Conservation (phyloP, 2,113 vertebrate species). For the Peromyscus leucopus region DNA sequence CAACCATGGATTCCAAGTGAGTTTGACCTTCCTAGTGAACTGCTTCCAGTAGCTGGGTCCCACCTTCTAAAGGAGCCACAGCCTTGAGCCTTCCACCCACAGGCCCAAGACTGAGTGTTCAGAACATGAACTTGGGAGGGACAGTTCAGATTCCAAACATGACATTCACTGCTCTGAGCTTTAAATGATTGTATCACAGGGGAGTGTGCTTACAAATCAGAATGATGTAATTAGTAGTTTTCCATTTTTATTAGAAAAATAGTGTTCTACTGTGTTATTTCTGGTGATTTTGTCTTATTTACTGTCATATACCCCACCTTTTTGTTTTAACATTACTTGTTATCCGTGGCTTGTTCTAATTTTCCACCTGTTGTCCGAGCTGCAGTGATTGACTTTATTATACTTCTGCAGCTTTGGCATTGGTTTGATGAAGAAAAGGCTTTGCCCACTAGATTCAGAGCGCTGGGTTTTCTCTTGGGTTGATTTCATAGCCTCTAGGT, state of each 20-base stretch:
- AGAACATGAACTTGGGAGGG: not conserved
- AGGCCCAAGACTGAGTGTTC: not conserved
- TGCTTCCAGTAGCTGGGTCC: too few species aligned
- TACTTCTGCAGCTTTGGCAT: not conserved
- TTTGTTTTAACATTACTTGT: slow-evolving; percentile 64
- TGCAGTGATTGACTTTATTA: slow-evolving; percentile 21
- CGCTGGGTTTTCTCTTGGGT: not conserved
- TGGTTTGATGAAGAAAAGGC: slow-evolving; percentile 57
- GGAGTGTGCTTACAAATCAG: slow-evolving; percentile 17
- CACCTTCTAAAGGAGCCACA: not conserved
- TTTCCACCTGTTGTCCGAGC: slow-evolving; percentile 33
- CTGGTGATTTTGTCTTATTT: slow-evolving; percentile 56
- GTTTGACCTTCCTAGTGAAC: not conserved
- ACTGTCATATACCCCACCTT: slow-evolving; percentile 14
- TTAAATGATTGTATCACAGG: not conserved
- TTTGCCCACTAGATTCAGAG: slow-evolving; percentile 47
- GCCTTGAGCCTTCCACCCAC: not conserved
- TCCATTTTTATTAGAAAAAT: slow-evolving; percentile 59
- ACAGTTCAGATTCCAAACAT: not conserved
- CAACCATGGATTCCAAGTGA: not conserved
- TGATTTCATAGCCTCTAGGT: slow-evolving; percentile 54
- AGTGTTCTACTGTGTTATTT: slow-evolving; percentile 13
- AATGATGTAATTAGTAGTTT: not conserved
- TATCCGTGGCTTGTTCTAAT: slow-evolving; percentile 55
- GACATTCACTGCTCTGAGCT: not conserved